These are phyloP conservation scores for Erynnis tages DNA, from an alignment of 2,888 invertebrate species.

Conservation along the genomic window DNA sequence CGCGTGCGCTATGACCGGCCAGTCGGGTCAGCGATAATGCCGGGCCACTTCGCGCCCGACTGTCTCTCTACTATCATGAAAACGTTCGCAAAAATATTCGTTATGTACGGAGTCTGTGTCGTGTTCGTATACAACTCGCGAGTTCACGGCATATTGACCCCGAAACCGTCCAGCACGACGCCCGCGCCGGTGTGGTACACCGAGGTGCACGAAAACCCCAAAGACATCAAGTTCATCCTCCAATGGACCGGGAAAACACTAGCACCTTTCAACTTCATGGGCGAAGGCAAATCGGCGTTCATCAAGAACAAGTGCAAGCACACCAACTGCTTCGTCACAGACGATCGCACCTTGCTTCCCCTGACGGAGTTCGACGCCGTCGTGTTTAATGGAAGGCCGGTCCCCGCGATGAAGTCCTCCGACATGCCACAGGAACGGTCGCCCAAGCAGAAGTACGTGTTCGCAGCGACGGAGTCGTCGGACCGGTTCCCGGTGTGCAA, in stretches of 20 bases:
- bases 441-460: constrained; percentile 56
- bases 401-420: constrained; percentile 33
- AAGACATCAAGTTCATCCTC: constrained; percentile 52
- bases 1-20: too few species aligned
- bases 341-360: constrained; percentile 43
- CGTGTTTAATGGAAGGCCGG: constrained; percentile 56
- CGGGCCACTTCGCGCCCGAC: too few species aligned
- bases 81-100: too few species aligned
- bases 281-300: constrained; percentile 50
- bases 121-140: too few species aligned
- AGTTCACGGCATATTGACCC: too few species aligned
- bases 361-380: constrained; percentile 53
- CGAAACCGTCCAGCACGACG: too few species aligned
- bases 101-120: too few species aligned
- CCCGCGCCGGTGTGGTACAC: too few species aligned
- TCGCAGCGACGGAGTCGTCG: constrained; percentile 57
- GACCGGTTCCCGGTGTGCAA: constrained; percentile 50
- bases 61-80: too few species aligned
- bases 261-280: constrained; percentile 52
- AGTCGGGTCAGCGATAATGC: too few species aligned
- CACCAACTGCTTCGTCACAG: constrained; percentile 60
- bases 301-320: constrained; percentile 49
- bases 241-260: constrained; percentile 54
- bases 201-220: too few species aligned
- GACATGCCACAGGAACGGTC: constrained; percentile 45